Percentiles rank a stretch among this genome's conserved stretches.
These are phyloP conservation scores for Cosmia pyralina DNA, from an alignment of 2,888 invertebrate species.

Conservation along the genomic window DNA sequence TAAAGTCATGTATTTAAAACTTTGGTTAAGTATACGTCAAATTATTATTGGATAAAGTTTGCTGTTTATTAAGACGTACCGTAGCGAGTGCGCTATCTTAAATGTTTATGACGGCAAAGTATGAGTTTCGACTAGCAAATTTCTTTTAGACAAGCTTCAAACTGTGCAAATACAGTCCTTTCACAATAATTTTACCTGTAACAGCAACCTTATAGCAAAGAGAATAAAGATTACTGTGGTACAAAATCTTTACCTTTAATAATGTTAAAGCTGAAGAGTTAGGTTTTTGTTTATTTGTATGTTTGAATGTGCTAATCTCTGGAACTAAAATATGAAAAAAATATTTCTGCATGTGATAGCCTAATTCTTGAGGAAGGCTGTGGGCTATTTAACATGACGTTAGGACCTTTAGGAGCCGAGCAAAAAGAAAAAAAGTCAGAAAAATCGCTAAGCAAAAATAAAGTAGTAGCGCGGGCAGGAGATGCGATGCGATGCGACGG, in stretches of 20 bases:
- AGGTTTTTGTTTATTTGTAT: no score
- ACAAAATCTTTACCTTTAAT: neutral
- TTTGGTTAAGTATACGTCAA: constrained; percentile 48
- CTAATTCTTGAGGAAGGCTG: no score
- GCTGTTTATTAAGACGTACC: constrained; percentile 43
- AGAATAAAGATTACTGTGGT: neutral
- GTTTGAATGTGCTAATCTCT: no score
- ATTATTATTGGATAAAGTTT: constrained; percentile 54
- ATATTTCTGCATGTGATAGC: no score
- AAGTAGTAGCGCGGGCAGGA: no score
- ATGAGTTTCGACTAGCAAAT: constrained; percentile 25
- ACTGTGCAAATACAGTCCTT: neutral
- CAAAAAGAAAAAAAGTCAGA: no score
- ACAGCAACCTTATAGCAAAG: neutral
- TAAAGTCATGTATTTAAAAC: constrained; percentile 65
- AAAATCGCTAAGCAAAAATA: no score
- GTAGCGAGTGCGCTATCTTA: constrained; percentile 19
- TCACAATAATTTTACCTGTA: neutral
- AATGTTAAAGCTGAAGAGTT: no score
- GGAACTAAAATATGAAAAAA: no score
- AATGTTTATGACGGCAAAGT: constrained; percentile 36
- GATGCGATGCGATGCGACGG: no score
- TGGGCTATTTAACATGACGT: no score
- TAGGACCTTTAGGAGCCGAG: no score
- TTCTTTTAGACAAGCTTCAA: constrained; percentile 4